Evolutionary conservation across 1,140 invertebrate species (phyloP).

Genomic region (Drosophila repleta): DNA sequence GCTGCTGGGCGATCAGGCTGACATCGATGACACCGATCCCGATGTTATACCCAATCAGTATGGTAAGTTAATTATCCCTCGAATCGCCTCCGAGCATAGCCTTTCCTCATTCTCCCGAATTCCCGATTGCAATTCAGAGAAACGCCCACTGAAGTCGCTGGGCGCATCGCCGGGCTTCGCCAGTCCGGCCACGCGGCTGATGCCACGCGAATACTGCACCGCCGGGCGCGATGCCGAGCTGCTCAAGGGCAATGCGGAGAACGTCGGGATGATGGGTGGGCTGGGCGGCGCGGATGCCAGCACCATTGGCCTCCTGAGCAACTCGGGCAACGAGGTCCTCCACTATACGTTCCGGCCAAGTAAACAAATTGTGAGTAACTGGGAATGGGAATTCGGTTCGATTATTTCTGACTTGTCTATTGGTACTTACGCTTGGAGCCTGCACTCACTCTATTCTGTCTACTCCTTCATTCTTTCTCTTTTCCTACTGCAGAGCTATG

Average conservation of each 20-base stretch:
- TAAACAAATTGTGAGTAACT: constrained; percentile 83
- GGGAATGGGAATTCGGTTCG: not conserved
- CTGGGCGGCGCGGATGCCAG: constrained; percentile 42
- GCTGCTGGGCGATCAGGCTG: constrained; percentile 84
- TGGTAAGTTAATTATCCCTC: constrained; percentile 85
- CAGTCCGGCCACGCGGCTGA: constrained; percentile 75
- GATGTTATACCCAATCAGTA: constrained; percentile 94
- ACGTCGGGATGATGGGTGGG: constrained; percentile 23
- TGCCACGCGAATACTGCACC: constrained; percentile 74
- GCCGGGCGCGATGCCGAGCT: constrained; percentile 62
- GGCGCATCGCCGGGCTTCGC: constrained; percentile 75
- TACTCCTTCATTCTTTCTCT: not conserved
- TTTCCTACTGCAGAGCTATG: constrained; percentile 72
- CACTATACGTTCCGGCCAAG: constrained; percentile 83
- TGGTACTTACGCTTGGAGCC: not conserved
- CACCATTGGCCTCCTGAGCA: constrained; percentile 68
- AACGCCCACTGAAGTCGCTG: constrained; percentile 79
- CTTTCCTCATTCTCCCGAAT: not conserved
- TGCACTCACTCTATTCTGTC: constrained; percentile 19
- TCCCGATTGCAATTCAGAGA: constrained; percentile 52
- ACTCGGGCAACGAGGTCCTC: constrained; percentile 78
- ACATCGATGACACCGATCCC: constrained; percentile 89
- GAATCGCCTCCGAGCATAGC: not conserved
- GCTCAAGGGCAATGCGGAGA: constrained; percentile 44
- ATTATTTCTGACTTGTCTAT: no score